Evolutionary conservation across 2,888 invertebrate species (phyloP).

Genomic region (Spicauda simplicius): DNA sequence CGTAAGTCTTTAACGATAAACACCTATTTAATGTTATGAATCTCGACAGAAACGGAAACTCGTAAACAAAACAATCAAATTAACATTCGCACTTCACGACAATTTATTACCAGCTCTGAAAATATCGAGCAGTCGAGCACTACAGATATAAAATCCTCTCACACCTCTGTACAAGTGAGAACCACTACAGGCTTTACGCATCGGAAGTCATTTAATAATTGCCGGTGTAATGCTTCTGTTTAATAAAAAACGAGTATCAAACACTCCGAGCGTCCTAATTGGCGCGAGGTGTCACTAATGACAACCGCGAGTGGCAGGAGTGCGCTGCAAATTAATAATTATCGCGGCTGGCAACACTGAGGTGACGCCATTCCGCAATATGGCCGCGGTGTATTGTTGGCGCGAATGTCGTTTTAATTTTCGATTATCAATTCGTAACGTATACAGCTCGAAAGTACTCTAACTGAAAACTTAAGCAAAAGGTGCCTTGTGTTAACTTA

Average conservation of each 20-base stretch:
- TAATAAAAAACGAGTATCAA: constrained; percentile 82
- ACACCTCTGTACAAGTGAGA: constrained; percentile 59
- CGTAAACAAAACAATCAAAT: constrained; percentile 34
- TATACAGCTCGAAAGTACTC: too few relatives aligned
- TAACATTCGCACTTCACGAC: constrained; percentile 25
- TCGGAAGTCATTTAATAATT: constrained; percentile 78
- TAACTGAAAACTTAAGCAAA: too few relatives aligned
- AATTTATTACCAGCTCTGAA: constrained; percentile 44
- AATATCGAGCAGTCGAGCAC: constrained; percentile 44
- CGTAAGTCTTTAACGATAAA: background rate
- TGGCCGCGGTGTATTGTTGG: constrained; percentile 76
- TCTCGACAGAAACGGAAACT: constrained; percentile 54
- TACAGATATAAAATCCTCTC: constrained; percentile 38
- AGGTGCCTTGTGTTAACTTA: too few relatives aligned
- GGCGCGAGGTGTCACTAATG: constrained; percentile 84
- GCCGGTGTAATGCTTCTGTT: constrained; percentile 77
- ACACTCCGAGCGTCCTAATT: constrained; percentile 78
- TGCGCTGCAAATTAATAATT: constrained; percentile 81
- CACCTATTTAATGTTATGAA: constrained; percentile 16
- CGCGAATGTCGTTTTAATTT: constrained; percentile 64
- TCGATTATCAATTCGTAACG: constrained; percentile 52
- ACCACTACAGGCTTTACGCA: constrained; percentile 65
- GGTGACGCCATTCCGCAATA: constrained; percentile 66
- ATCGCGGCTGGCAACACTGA: constrained; percentile 81
- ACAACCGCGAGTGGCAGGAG: constrained; percentile 68